Percentiles rank a stretch among this genome's conserved stretches.
Evolutionary conservation across 2,113 vertebrate genomes (phyloP).

Genomic region (Bathybates hornii): DNA sequence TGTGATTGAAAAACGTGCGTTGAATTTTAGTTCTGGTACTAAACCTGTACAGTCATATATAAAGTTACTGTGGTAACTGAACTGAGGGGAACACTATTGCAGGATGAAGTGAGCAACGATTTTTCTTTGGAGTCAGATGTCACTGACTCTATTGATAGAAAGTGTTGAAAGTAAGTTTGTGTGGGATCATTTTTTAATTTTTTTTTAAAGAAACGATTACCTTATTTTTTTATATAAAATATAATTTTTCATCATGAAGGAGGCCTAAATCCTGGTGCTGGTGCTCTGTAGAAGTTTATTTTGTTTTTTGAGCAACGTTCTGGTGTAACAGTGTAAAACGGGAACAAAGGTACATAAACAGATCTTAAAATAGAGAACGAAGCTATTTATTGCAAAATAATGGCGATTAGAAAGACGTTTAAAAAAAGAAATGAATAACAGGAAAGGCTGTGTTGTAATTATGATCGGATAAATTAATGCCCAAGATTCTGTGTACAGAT

Average conservation of each 20-base stretch:
- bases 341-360: not conserved
- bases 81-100: not conserved
- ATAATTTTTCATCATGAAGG: not conserved
- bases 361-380: not conserved
- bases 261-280: not conserved
- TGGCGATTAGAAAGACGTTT: not conserved
- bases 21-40: not conserved
- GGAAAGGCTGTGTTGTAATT: not conserved
- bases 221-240: not conserved
- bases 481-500: not conserved
- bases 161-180: not conserved
- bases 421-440: not conserved
- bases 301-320: not conserved
- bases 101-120: not conserved
- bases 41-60: not conserved
- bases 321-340: not conserved
- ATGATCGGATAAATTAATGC: not conserved
- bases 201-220: not conserved
- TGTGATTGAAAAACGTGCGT: fast-evolving
- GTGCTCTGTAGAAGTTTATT: not conserved
- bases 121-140: not conserved
- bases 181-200: not conserved
- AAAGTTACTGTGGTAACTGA: not conserved
- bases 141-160: not conserved
- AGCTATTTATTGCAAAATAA: not conserved